Percentiles rank a stretch among this genome's conserved stretches.
Conservation (phyloP, 2,888 invertebrate species). For the Acrobasis consociella region DNA sequence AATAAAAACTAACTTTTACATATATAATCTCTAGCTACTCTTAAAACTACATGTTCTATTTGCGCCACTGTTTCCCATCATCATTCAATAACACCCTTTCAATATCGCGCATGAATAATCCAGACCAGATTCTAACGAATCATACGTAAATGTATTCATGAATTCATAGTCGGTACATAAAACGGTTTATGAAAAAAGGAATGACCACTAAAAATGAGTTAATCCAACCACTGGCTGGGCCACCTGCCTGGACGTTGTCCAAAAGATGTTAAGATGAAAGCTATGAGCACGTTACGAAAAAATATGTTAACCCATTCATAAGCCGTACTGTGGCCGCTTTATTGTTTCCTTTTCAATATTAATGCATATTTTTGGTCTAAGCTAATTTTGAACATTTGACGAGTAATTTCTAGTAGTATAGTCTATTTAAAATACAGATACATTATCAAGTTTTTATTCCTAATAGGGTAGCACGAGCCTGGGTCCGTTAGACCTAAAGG, state of each 20-base stretch:
- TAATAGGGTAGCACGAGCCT: too few relatives aligned
- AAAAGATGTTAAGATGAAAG: constrained; percentile 23
- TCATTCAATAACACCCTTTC: constrained; percentile 16
- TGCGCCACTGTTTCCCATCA: constrained; percentile 1
- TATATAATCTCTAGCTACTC: not conserved
- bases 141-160: constrained; percentile 20
- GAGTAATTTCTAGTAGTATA: too few relatives aligned
- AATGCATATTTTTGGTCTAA: constrained; percentile 12
- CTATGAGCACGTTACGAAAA: constrained; percentile 23
- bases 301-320: constrained; percentile 23
- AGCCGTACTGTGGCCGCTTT: constrained; percentile 14
- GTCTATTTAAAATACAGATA: too few relatives aligned
- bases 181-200: constrained; percentile 23
- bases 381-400: not conserved
- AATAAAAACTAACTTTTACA: too few relatives aligned
- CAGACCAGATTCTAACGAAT: constrained; percentile 16
- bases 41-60: not conserved
- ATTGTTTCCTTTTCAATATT: constrained; percentile 17
- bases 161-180: constrained; percentile 19
- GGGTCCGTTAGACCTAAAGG: too few relatives aligned
- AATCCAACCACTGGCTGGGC: constrained; percentile 18
- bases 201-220: constrained; percentile 23
- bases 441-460: too few relatives aligned
- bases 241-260: constrained; percentile 23
- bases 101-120: constrained; percentile 21